Percentiles rank a stretch among this genome's conserved stretches.
These are phyloP conservation scores for Leguminivora glycinivorella DNA, from an alignment of 1,140 invertebrate genomes.

Conservation along the genomic window DNA sequence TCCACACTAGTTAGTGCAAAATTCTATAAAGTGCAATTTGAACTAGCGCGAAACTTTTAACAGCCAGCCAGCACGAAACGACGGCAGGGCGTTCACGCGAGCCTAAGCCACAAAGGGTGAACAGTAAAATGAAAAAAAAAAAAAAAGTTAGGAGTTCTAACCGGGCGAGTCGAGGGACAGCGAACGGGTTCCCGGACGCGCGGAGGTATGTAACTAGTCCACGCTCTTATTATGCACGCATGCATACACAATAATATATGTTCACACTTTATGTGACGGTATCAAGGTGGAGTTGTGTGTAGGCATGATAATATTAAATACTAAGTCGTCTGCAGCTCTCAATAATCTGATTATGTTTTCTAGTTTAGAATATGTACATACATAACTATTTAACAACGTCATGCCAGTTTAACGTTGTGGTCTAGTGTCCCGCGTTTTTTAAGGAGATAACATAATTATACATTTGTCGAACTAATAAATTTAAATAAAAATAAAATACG, in stretches of 20 bases:
- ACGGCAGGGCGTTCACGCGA: slow-evolving; percentile 60
- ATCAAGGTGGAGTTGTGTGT: background rate
- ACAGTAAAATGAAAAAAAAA: slow-evolving; percentile 63
- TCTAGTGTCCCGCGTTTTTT: no score
- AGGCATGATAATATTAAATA: no score
- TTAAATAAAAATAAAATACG: no score
- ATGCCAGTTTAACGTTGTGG: no score
- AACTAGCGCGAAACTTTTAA: slow-evolving; percentile 49
- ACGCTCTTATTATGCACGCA: background rate
- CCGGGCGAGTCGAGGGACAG: slow-evolving; percentile 63
- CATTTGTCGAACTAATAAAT: no score
- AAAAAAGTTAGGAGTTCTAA: slow-evolving; percentile 75
- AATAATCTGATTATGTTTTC: no score
- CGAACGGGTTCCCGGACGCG: slow-evolving; percentile 66
- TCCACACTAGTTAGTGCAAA: slow-evolving; percentile 17
- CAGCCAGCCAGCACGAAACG: slow-evolving; percentile 39
- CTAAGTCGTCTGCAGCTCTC: no score
- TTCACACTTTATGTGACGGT: no score
- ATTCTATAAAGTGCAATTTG: slow-evolving; percentile 25
- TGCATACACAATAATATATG: no score
- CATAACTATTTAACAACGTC: no score
- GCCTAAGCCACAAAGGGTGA: slow-evolving; percentile 66
- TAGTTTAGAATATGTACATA: no score
- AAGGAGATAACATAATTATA: no score
- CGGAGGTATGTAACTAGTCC: slow-evolving; percentile 46